Percentiles rank a stretch among this genome's conserved stretches.
phyloP scores from a whole-genome alignment of 2,888 invertebrate genomes.

The Acronicta psi region DNA sequence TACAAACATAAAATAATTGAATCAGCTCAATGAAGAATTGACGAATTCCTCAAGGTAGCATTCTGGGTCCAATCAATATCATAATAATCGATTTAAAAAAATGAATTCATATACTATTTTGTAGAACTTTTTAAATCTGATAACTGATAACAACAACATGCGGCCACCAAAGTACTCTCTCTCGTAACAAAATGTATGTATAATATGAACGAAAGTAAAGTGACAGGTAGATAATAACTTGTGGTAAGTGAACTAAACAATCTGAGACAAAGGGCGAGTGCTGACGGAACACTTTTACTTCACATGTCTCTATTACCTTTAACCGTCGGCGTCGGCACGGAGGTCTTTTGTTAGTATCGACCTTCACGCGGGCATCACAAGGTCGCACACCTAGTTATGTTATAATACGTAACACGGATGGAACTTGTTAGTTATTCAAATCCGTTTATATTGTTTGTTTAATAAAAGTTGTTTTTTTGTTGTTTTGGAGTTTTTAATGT shows the following conservation, averaged over 20 bases:
- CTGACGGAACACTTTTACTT: conserved; percentile 30
- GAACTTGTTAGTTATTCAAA: conserved; percentile 39
- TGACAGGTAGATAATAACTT: conserved; percentile 22
- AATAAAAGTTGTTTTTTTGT: conserved; percentile 40
- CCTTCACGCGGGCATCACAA: conserved; percentile 5
- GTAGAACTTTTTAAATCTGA: no score
- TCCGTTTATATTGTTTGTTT: conserved; percentile 36
- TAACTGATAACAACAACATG: neutral
- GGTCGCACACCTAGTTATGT: conserved; percentile 6
- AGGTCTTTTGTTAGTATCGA: conserved; percentile 12
- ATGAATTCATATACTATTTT: no score
- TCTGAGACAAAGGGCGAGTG: conserved; percentile 25
- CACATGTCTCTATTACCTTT: conserved; percentile 6
- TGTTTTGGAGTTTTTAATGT: conserved; percentile 24
- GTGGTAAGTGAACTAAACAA: conserved; percentile 34
- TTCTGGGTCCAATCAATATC: neutral
- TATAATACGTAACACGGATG: conserved; percentile 9
- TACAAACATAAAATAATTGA: no score
- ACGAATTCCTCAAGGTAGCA: neutral
- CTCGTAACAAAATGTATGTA: conserved; percentile 19
- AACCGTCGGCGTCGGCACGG: neutral
- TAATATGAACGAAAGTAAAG: conserved; percentile 18
- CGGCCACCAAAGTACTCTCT: neutral
- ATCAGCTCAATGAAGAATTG: neutral
- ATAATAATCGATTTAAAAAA: no score